A percentile compares a stretch with the other conserved stretches of the same genome.
Conservation (phyloP, 1,140 invertebrate species). For the Wiebesia pumilae region DNA sequence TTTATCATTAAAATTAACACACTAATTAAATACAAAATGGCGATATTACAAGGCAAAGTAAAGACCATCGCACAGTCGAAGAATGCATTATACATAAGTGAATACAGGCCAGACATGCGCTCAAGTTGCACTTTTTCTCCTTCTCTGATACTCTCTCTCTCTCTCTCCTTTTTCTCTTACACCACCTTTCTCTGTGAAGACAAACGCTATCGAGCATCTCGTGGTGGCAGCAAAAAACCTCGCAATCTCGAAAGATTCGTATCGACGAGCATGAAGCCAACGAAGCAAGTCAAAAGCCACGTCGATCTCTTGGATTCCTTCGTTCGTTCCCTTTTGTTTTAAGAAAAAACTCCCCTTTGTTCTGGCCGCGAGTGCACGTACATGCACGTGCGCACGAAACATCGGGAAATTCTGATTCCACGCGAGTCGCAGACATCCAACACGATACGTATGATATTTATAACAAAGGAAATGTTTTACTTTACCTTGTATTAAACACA, state of each 20-base stretch:
- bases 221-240: conserved; percentile 39
- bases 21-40: background rate
- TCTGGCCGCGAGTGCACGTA: background rate
- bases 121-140: background rate
- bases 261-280: conserved; percentile 46
- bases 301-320: background rate
- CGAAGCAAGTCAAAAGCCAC: conserved; percentile 25
- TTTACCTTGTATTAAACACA: background rate
- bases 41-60: background rate
- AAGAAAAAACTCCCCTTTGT: conserved; percentile 50
- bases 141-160: background rate
- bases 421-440: background rate
- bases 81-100: conserved; percentile 28
- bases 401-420: conserved; percentile 20
- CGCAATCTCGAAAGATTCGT: conserved; percentile 52
- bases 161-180: background rate
- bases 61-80: background rate
- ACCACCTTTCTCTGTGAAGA: background rate
- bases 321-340: conserved; percentile 41
- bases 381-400: background rate
- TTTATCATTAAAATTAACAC: background rate
- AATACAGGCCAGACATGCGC: conserved; percentile 18
- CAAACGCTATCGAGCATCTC: conserved; percentile 41
- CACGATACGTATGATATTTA: conserved; percentile 40
- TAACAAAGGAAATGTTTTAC: conserved; percentile 49